phyloP scores from a whole-genome alignment of 2,888 invertebrate genomes.

The Blastobasis adustella region DNA sequence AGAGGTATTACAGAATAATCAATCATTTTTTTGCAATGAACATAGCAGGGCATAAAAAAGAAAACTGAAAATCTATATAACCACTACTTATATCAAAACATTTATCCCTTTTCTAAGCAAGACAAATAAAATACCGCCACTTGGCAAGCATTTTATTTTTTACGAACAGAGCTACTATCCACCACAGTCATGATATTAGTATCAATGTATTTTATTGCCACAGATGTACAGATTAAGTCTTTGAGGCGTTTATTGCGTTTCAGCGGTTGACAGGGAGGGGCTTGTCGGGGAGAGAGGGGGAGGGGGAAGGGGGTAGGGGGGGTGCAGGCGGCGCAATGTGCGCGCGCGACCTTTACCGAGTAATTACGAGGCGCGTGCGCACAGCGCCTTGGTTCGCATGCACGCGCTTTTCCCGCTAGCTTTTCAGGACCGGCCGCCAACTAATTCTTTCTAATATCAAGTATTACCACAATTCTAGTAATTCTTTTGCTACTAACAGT shows the following conservation, averaged over 20 bases:
- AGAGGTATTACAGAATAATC: no score
- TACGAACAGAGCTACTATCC: not conserved
- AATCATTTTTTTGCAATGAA: no score
- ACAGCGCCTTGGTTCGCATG: conserved; percentile 16
- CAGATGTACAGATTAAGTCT: not conserved
- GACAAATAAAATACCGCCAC: no score
- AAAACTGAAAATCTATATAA: no score
- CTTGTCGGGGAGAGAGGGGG: conserved; percentile 13
- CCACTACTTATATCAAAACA: no score
- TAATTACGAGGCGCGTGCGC: conserved; percentile 67
- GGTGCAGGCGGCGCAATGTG: conserved; percentile 56
- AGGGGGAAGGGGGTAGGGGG: conserved; percentile 19
- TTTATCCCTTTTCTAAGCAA: no score
- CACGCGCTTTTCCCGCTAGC: conserved; percentile 24
- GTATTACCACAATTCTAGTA: no score
- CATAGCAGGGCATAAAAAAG: no score
- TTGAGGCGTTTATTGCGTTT: conserved; percentile 5
- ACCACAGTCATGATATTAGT: not conserved
- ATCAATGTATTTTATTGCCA: not conserved
- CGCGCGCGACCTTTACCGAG: conserved; percentile 65
- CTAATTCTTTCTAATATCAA: no score
- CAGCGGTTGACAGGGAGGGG: conserved; percentile 7
- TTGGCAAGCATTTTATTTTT: no score
- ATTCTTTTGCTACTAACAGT: no score
- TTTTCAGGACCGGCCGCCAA: not conserved